Evolutionary conservation across 2,797 vertebrate genomes (phyloP), one percentile per base, ranked within the genome.

Genomic region (Poecilia picta): DNA sequence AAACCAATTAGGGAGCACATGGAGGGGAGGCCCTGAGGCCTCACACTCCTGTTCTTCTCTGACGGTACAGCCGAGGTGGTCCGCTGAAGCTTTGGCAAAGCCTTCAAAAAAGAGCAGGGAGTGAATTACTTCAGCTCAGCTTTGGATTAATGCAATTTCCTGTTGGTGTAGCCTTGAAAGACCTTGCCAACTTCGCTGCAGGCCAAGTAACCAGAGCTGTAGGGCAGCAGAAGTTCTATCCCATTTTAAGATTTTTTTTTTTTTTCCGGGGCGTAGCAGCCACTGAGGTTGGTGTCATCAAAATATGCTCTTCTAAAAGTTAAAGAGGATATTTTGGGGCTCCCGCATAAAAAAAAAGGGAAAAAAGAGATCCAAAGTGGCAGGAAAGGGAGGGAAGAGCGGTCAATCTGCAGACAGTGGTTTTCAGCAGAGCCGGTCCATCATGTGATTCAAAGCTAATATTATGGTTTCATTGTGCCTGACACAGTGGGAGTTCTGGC

Each of bases 1-100:
- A 96, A 95, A 95, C 91, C 94, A 96, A 96, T 96, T 96, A 95
- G 93, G 92, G 90, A 92, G 92, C 94, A 93, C 93, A 95, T 94
- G 94, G 95, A 93, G 91, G 82, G 90, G 87, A 94, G 88, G 89
- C 92, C 95, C 93, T 0, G 79, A 90, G 94, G 95, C 93, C 86
- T 91, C 92, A 75, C 81, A 90, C 87, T 92, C 88, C 93, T 92
- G 89, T 89, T 91, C 92, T 84, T 83, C 91, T 90, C 90, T 85
- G 88, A 79, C 84, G 87, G 89, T 86, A 91, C 87, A 41, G 94
- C 92, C 53, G 90, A 94, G 95, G 95, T 95, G 94, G 95, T 95
- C 95, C 66, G 25, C 79, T 79, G 68, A 83, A 88, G 85, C 86
- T 87, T 88, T 92, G 91, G 91, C 88, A 87, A 83, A 89, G 81